These are phyloP conservation scores for Sterrhoptilus dennistouni DNA, from an alignment of 2,113 vertebrate species.

Conservation along the genomic window DNA sequence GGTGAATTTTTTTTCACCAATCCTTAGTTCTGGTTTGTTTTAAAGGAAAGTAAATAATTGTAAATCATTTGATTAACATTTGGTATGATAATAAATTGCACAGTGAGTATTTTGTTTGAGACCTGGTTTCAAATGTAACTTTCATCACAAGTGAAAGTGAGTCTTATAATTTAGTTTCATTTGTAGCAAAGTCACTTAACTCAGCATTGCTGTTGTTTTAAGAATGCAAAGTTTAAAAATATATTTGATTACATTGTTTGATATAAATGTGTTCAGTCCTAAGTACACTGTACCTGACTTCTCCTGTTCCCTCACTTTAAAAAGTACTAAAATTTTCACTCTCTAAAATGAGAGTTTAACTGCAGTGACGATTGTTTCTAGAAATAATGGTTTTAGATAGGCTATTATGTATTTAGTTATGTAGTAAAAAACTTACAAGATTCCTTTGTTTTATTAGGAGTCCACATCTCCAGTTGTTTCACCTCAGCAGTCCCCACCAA, in stretches of 20 bases:
- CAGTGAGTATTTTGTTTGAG: conserved; percentile 4
- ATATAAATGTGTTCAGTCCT: background rate
- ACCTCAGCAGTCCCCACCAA: conserved; percentile 93
- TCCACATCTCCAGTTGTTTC: conserved; percentile 94
- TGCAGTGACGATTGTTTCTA: background rate
- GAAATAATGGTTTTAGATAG: background rate
- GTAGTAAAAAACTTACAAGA: conserved; percentile 19
- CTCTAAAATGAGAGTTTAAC: background rate
- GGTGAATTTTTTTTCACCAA: accelerated
- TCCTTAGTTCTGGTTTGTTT: background rate
- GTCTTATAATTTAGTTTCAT: background rate
- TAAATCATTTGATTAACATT: background rate
- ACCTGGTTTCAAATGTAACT: conserved; percentile 33
- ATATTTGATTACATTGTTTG: background rate
- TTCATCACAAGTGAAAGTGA: conserved; percentile 19
- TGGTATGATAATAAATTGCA: background rate
- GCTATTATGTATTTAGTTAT: conserved; percentile 8
- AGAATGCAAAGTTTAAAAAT: background rate
- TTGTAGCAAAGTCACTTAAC: background rate
- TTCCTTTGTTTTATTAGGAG: conserved; percentile 80
- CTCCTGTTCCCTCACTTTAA: background rate
- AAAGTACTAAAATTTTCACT: background rate
- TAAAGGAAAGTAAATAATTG: background rate
- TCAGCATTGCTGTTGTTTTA: background rate
- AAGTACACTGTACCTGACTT: background rate